Evolutionary conservation across 2,113 vertebrate genomes (phyloP).

Genomic region (Cyprinodon brontotheroides): DNA sequence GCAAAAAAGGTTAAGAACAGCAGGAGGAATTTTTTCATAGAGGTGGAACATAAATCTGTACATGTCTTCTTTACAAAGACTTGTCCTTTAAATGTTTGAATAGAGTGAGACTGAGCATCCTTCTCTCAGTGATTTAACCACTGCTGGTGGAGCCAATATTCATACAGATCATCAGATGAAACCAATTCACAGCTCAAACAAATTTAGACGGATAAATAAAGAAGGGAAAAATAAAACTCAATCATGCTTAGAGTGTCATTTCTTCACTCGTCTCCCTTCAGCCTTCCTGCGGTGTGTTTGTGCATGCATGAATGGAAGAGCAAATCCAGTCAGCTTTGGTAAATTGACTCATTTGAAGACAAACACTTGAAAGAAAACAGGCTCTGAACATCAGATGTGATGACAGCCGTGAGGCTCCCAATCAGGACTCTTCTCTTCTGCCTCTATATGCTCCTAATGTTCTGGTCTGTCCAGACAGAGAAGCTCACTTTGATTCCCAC

Average conservation of each 20-base stretch:
- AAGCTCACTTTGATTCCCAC: slow-evolving; percentile 54
- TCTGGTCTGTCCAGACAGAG: slow-evolving; percentile 10
- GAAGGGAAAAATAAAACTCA: background rate
- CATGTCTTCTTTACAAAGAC: background rate
- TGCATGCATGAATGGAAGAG: background rate
- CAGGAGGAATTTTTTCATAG: background rate
- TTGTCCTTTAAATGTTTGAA: background rate
- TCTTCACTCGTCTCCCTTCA: slow-evolving; percentile 32
- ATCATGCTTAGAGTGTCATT: background rate
- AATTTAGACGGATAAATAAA: background rate
- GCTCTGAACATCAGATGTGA: background rate
- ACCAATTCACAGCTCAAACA: background rate
- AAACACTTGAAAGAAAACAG: background rate
- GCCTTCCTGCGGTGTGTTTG: slow-evolving; percentile 17
- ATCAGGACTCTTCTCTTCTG: slow-evolving; percentile 12
- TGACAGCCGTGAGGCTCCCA: background rate
- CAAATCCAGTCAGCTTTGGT: slow-evolving; percentile 2
- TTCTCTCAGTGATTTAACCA: background rate
- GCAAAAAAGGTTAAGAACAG: background rate
- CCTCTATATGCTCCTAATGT: slow-evolving; percentile 23
- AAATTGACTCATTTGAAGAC: slow-evolving; percentile 25
- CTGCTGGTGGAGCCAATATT: background rate
- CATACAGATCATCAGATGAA: background rate
- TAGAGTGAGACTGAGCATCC: background rate
- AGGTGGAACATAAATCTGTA: no score